Base-by-base conservation (phyloP, 2,888 invertebrate genomes). In the Smittia sp. region DNA sequence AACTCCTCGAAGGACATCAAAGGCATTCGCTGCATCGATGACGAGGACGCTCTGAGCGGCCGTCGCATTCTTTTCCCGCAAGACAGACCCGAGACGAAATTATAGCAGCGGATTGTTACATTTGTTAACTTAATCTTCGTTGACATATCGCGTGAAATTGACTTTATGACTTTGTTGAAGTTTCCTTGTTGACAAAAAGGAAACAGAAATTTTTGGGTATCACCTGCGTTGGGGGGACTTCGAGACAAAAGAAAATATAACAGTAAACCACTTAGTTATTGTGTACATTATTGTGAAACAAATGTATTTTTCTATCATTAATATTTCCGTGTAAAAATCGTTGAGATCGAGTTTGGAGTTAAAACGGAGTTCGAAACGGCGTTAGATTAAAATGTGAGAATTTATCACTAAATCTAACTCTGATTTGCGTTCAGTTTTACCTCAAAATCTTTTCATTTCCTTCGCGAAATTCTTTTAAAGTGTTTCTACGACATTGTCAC, bases 171-270 rank as follows among this genome's bases (percentile, higher is more conserved):
- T 58, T 70, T 70, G 69, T 70, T 70, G 69, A 25, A 24, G 52
- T 22, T 52, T 54, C 69, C 22, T 32, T 69, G 22, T 70, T 54
- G 58, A 58, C 58, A 2, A 20, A 13, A 9, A 22, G 11, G 15
- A 11, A 58, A 18, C 7, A 65, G 1, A n/a, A 65, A 7, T 65
- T 27, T 39, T 70, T 70, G 72, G 72, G 62, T 73, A 73, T 73
- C 72, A 73, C 9, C 25, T 52, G 13, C 20, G 72, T 73, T 73
- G 72, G 72, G 72, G 72, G 72, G 62, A 73, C 72, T 62, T 39
- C n/a, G 54, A 54, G 24, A 69, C 18, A 27, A n/a, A n/a, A 65
- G 13, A 65, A 65, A 27, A 25, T 27, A 32, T 15, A 63, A 63
- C 22, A 63, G 15, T 22, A 66, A 66, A 24, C 22, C 32, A 66